Conservation (phyloP, 2,888 invertebrate species). For the Thelaira solivaga region DNA sequence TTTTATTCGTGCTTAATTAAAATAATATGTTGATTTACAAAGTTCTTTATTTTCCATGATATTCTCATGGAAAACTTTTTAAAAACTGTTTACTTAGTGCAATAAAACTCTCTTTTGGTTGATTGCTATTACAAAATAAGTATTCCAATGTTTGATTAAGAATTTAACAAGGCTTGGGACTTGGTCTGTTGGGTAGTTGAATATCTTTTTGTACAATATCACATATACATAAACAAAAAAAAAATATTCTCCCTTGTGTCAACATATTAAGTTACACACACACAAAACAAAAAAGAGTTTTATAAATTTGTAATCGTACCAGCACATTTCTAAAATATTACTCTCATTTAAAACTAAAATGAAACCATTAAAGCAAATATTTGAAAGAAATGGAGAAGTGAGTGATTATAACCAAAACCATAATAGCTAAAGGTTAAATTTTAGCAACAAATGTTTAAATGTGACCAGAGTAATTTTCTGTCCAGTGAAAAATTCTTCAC, state of each 20-base stretch:
- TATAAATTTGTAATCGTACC: constrained; percentile 6
- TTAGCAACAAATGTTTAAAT: neutral
- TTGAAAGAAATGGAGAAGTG: neutral
- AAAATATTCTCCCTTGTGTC: constrained; percentile 35
- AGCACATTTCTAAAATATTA: constrained; percentile 28
- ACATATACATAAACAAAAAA: neutral
- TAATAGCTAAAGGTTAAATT: neutral
- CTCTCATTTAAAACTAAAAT: constrained; percentile 27
- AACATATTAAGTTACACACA: constrained; percentile 45
- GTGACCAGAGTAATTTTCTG: neutral
- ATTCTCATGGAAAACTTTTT: no score
- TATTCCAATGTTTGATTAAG: no score
- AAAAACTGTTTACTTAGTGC: no score
- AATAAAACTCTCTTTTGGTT: no score
- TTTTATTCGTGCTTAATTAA: no score
- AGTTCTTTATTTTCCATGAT: no score
- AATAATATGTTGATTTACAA: no score
- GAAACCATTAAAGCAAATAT: constrained; percentile 23
- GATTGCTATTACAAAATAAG: no score
- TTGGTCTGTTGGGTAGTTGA: no score
- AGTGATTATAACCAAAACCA: neutral
- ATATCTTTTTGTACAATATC: neutral
- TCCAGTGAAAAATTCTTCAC: no score
- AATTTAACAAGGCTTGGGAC: no score
- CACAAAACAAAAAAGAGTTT: constrained; percentile 22